Evolutionary conservation across 2,797 vertebrate species (phyloP), one percentile per base, ranked within the genome.

Genomic region (Notolabrus celidotus): DNA sequence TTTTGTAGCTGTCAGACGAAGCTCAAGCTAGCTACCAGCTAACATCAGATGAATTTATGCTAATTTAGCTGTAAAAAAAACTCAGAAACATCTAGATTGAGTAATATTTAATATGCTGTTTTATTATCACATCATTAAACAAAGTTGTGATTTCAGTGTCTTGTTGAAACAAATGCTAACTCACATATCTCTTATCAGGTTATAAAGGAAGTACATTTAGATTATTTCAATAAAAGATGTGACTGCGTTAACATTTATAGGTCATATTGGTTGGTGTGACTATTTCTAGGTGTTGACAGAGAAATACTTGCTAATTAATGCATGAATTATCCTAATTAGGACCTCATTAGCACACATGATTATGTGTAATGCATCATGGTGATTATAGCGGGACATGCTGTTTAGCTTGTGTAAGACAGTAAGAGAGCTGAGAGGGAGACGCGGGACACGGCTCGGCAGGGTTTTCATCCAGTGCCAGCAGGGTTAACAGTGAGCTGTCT

Each of bases 261-360:
- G 61, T 72, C 22, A 38, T n/a, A 33, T n/a, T 38, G 60, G 45
- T 50, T 42, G 31, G 42, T 57, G 42, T 45, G 52, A 52, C 14
- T 49, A 17, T 57, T 56, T 42, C 17, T 51, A 25, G 17, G n/a
- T 67, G 49, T 43, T 74, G 79, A 76, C 53, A 71, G 57, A 80
- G 67, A 82, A 78, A 67, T 85, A 80, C 82, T 73, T 79, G 67
- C 55, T 78, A 82, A 89, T 87, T 67, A 83, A 74, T 80, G 56
- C 51, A 54, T 59, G 65, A 78, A 81, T 84, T 81, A 78, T 65
- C 64, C 51, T 77, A 84, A 89, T 87, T 66, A 80, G 62, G 58
- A 76, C 73, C 74, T 74, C 62, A 82, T 87, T 86, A 86, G 62
- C 67, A 66, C 71, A 82, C 56, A 49, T 82, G 82, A 84, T 80